Conservation (phyloP, 2,888 invertebrate species). For the Drosophila incognita region DNA sequence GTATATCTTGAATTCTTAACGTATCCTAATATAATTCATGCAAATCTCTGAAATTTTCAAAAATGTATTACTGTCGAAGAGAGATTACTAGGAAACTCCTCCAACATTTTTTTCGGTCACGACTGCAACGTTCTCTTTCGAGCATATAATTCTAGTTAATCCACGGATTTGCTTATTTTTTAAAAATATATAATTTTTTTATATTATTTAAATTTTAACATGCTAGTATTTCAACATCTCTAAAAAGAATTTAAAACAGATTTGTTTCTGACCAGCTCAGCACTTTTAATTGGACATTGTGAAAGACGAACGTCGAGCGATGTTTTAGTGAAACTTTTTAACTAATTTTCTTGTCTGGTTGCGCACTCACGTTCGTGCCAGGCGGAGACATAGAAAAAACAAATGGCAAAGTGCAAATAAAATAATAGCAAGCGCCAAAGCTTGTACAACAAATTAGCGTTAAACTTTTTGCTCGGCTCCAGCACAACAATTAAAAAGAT, state of each 20-base stretch:
- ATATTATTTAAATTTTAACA: neutral
- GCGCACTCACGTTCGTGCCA: slow-evolving; percentile 25
- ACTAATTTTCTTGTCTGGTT: slow-evolving; percentile 74
- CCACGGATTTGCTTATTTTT: neutral
- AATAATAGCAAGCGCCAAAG: slow-evolving; percentile 40
- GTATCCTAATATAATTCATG: neutral
- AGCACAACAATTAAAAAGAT: slow-evolving; percentile 68
- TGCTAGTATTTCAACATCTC: neutral
- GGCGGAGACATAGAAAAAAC: slow-evolving; percentile 16
- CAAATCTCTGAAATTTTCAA: neutral
- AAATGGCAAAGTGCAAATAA: slow-evolving; percentile 21
- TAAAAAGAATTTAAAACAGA: neutral
- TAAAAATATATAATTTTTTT: neutral
- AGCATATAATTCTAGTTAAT: neutral
- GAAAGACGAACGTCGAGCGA: slow-evolving; percentile 41
- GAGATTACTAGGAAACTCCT: neutral
- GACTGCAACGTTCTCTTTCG: neutral
- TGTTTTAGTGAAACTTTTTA: slow-evolving; percentile 68
- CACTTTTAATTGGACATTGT: slow-evolving; percentile 10
- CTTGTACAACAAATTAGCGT: slow-evolving; percentile 60
- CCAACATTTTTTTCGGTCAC: neutral
- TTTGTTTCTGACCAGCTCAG: slow-evolving; percentile 3
- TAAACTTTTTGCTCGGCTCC: slow-evolving; percentile 53
- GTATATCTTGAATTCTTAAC: neutral
- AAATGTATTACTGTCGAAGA: neutral